A percentile compares a stretch with the other conserved stretches of the same genome.
Conservation (phyloP, 1,140 invertebrate genomes). For the Ganaspis sp. region DNA sequence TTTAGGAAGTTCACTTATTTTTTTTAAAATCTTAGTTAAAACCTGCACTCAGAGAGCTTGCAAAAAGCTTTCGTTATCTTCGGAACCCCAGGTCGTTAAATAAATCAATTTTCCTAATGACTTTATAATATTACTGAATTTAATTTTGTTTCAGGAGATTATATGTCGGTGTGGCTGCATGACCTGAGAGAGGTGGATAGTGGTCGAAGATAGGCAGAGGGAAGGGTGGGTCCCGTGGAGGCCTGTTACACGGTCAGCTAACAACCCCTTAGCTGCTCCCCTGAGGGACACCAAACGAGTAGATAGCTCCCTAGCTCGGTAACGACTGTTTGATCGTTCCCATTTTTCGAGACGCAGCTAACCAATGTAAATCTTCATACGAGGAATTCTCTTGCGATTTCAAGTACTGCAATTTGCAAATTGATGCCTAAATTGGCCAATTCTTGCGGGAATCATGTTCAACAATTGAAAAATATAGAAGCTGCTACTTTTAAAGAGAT, state of each 20-base stretch:
- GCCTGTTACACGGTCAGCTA: constrained; percentile 72
- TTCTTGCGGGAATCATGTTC: neutral
- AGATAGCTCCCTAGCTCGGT: constrained; percentile 50
- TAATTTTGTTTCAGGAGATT: neutral
- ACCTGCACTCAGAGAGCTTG: too few species aligned
- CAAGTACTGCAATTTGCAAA: constrained; percentile 11
- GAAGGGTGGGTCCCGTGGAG: constrained; percentile 63
- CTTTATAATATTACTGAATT: neutral
- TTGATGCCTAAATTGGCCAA: constrained; percentile 19
- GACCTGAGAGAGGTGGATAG: constrained; percentile 35
- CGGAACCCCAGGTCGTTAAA: too few species aligned
- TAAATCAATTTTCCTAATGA: neutral
- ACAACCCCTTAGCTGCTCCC: constrained; percentile 68
- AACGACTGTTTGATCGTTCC: constrained; percentile 68
- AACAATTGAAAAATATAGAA: neutral
- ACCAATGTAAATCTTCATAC: constrained; percentile 29
- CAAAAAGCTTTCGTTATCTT: too few species aligned
- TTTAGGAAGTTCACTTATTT: too few species aligned
- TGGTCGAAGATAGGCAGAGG: constrained; percentile 38
- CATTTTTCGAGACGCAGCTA: constrained; percentile 44
- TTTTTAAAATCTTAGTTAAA: too few species aligned
- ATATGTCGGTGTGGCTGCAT: neutral
- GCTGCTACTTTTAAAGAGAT: neutral
- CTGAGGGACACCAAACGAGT: constrained; percentile 59
- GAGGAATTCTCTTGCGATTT: constrained; percentile 7